These are phyloP conservation scores for Nylanderia fulva DNA, from an alignment of 1,140 invertebrate species.

Conservation along the genomic window DNA sequence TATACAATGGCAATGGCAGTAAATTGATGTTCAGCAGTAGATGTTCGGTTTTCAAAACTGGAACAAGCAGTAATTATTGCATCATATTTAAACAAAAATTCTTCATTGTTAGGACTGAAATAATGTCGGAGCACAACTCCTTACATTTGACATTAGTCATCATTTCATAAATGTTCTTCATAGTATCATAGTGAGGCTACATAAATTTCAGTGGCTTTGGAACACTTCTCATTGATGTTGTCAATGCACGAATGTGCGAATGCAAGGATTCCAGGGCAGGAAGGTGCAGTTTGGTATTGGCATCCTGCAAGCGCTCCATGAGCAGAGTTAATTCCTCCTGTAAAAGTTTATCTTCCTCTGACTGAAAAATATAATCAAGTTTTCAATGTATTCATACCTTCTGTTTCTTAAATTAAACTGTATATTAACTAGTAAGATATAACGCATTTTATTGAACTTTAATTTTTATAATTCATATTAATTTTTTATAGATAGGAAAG, in stretches of 20 bases:
- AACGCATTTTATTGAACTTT: constrained; percentile 6
- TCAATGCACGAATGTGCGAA: constrained; percentile 96
- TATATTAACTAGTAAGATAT: background rate
- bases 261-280: constrained; percentile 95
- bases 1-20: no score
- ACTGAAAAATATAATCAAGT: constrained; percentile 85
- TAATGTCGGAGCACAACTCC: constrained; percentile 96
- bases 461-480: no score
- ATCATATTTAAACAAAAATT: no score
- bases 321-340: constrained; percentile 98
- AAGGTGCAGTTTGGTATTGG: constrained; percentile 92
- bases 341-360: constrained; percentile 97
- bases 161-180: constrained; percentile 96
- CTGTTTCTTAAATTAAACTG: background rate
- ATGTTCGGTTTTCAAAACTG: no score
- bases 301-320: constrained; percentile 95
- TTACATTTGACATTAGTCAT: constrained; percentile 90
- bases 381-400: background rate
- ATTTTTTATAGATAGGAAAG: background rate
- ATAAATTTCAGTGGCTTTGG: constrained; percentile 99
- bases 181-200: constrained; percentile 95
- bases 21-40: no score
- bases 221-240: constrained; percentile 99
- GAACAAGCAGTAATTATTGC: no score
- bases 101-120: constrained; percentile 99